Evolutionary conservation across 2,888 invertebrate genomes (phyloP).

Genomic region (Monoplex corrugatus): DNA sequence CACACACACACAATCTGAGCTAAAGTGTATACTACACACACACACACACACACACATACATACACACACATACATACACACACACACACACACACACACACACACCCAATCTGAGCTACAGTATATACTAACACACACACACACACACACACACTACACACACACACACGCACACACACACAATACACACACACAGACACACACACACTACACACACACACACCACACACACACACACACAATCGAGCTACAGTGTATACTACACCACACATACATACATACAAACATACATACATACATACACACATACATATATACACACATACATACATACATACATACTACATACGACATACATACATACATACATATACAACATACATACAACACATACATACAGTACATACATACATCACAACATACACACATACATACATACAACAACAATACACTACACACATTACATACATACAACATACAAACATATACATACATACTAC

Average conservation of each 20-base stretch:
- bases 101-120: no score
- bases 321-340: background rate
- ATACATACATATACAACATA: background rate
- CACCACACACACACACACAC: background rate
- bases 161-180: background rate
- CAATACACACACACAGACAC: slow-evolving; percentile 5
- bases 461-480: background rate
- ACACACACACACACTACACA: background rate
- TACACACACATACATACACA: background rate
- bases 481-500: background rate
- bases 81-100: background rate
- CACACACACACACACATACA: background rate
- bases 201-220: background rate
- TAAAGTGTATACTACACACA: background rate
- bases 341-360: background rate
- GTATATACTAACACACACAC: background rate
- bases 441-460: background rate
- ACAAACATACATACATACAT: background rate
- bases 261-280: no score
- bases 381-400: slow-evolving; percentile 14
- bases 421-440: background rate
- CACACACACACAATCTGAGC: background rate
- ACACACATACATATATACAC: background rate
- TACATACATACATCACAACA: slow-evolving; percentile 22
- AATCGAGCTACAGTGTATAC: background rate